Conservation (phyloP, 2,888 invertebrate species). For the Steinernema scapterisci region DNA sequence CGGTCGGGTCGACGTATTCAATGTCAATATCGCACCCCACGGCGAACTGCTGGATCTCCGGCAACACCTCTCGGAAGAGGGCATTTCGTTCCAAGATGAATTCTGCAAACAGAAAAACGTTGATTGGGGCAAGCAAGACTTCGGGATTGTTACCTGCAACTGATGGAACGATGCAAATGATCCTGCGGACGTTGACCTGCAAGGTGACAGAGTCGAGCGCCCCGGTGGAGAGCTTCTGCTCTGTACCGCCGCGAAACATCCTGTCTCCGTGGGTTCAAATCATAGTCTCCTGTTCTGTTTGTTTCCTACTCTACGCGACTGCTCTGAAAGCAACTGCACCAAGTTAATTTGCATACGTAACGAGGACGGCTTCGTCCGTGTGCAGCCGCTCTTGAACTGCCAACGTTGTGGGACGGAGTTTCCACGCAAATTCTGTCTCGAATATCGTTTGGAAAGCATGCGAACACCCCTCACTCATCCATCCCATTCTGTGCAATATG, state of each 20-base stretch:
- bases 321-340: slow-evolving; percentile 17
- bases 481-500: neutral
- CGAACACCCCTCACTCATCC: too few species aligned
- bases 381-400: too few species aligned
- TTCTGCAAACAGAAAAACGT: slow-evolving; percentile 49
- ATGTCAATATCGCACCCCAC: slow-evolving; percentile 68
- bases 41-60: slow-evolving; percentile 67
- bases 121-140: neutral
- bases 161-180: slow-evolving; percentile 16
- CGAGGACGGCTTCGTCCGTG: slow-evolving; percentile 2
- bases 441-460: too few species aligned
- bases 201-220: slow-evolving; percentile 22
- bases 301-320: slow-evolving; percentile 6
- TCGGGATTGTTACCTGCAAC: neutral
- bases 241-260: slow-evolving; percentile 31
- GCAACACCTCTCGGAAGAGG: slow-evolving; percentile 58
- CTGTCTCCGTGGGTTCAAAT: neutral
- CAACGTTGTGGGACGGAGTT: neutral
- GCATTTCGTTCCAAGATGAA: slow-evolving; percentile 58
- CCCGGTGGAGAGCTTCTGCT: slow-evolving; percentile 25
- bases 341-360: slow-evolving; percentile 24
- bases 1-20: slow-evolving; percentile 46
- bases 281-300: slow-evolving; percentile 2
- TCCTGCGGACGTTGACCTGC: slow-evolving; percentile 16
- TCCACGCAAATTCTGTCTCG: too few species aligned